Base-by-base conservation (phyloP, 2,888 invertebrate species). In the Incurvaria masculella region DNA sequence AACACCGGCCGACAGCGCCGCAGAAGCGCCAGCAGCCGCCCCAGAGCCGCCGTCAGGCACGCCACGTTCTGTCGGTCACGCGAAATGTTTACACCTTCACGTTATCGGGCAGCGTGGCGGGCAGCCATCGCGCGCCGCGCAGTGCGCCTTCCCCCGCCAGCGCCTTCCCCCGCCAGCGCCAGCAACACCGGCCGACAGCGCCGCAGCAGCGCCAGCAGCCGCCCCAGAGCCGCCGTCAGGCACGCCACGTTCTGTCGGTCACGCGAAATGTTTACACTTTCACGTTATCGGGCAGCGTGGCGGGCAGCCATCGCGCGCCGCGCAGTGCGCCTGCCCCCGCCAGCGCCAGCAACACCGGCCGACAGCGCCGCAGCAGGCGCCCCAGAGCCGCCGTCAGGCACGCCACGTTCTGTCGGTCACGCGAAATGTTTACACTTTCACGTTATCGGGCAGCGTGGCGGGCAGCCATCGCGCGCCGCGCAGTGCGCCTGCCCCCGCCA, bases 401-500 rank as follows among this genome's bases (percentile, higher is more conserved):
- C 53, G 83, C 81, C 63, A 90, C 82, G 55, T 87, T 89, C 89
- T 92, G 67, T n/a, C n/a, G n/a, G n/a, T n/a, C n/a, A n/a, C n/a
- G n/a, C n/a, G n/a, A n/a, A n/a, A n/a, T n/a, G n/a, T n/a, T n/a
- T n/a, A n/a, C 59, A 94, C 71, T 70, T 90, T 90, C 46, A 89
- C 86, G 61, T 88, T 84, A 48, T 83, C 80, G 4, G 91, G 90
- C 53, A 93, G 72, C 44, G 83, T 81, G 46, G 80, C 75, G 5
- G 92, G 91, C 55, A 94, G 74, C 94, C 94, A 94, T 52, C 85
- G 78, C 33, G 89, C 78, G 51, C 82, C 82, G 17, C 81, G 74
- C 51, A 84, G 75, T 46, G 85, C 85, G 60, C 82, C 71, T 0
- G 92, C 74, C 0, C 90, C 91, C 61, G 92, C 92, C 55, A 94